Base-by-base conservation (phyloP, 2,113 vertebrate species). In the Cheirogaleus medius region DNA sequence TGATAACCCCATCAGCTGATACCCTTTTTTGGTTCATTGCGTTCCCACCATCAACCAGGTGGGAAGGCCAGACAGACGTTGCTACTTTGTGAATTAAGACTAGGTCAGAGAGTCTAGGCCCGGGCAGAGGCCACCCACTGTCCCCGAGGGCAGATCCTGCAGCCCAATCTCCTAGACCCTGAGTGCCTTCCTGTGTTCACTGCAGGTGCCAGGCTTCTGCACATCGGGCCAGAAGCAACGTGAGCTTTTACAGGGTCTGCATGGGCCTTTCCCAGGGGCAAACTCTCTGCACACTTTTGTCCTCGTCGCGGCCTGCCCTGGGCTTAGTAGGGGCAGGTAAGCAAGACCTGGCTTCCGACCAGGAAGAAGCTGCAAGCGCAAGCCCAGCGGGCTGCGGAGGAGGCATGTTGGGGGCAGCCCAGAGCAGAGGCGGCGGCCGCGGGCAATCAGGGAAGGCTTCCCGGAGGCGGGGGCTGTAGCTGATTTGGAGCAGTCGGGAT, bases 361-460 rank as follows among this genome's bases (percentile, higher is more conserved):
- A 12, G 60, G 73, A 52, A 32, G 8, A 25, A 54, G 37, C 15
- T 37, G 5, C 23, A 5, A 44, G 15, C 66, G 52, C 52, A 17
- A 54, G 17, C 52, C 52, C 52, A 54, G 15, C 17, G 63, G 81
- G 64, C 17, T 37, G 87, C 14, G 47, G 73, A 8, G 42, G 69
- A 69, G 90, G 52, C 54, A 25, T n/a, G 13, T 39, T 52, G 13
- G 42, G 39, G 44, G 44, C 44, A 47, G 44, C 1, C 44, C 44
- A 47, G 44, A 39, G n/a, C n/a, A 5, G 18, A 25, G n/a, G 20
- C 54, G 0, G 29, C 0, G 25, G 64, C 14, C 13, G 37, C 21
- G 12, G 63, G 32, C 37, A 42, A 25, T 49, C 34, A 82, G 73
- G 44, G 94, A 68, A 47, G 52, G 37, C 60, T 82, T 58, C 81